Evolutionary conservation across 2,797 vertebrate genomes (phyloP).

Genomic region (Amazona finschi): DNA sequence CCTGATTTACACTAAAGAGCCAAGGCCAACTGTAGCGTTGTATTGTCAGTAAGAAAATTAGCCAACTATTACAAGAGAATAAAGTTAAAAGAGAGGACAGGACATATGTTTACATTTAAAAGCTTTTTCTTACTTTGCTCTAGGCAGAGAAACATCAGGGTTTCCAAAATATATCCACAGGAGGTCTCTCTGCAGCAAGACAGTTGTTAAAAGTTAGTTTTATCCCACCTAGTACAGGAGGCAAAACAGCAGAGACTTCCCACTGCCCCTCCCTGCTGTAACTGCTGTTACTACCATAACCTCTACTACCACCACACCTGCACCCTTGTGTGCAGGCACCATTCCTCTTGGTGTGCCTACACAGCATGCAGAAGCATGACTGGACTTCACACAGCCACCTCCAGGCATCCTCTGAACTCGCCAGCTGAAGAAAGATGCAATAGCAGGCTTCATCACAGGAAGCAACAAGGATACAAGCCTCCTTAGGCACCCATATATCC

Average conservation of each 20-base stretch:
- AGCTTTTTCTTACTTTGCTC: background rate
- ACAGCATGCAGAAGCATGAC: rapidly evolving
- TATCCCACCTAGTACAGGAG: background rate
- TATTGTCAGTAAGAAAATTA: background rate
- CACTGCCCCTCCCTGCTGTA: background rate
- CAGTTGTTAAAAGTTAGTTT: background rate
- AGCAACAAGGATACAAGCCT: background rate
- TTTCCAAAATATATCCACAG: background rate
- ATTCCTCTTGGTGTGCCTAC: background rate
- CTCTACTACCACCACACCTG: background rate
- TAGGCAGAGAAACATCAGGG: background rate
- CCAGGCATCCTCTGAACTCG: rapidly evolving
- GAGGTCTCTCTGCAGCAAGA: background rate
- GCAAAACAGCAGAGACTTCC: background rate
- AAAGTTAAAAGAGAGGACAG: background rate
- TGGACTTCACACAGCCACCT: background rate
- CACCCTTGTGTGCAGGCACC: background rate
- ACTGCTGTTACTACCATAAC: background rate
- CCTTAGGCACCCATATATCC: background rate
- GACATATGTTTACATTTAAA: background rate
- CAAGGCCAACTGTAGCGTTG: background rate
- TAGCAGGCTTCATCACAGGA: background rate
- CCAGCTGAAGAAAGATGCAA: background rate
- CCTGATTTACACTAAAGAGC: background rate
- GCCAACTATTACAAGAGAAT: background rate